Conservation (phyloP, 1,140 invertebrate species). For the Acarapis woodi region DNA sequence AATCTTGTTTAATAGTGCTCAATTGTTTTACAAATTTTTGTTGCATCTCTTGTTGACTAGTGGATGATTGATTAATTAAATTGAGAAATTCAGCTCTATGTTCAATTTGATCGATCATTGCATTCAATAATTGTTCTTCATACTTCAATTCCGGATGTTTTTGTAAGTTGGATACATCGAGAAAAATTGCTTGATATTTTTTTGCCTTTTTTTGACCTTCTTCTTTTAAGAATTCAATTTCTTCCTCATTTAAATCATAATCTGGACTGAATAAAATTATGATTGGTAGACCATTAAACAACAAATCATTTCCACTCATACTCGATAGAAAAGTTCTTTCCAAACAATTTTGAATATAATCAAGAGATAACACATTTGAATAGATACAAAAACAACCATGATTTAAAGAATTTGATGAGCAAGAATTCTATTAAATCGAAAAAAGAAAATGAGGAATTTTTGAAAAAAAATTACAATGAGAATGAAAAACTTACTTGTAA, state of each 20-base stretch:
- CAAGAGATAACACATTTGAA: slow-evolving; percentile 61
- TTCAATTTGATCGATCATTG: too few relatives aligned
- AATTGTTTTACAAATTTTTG: too few relatives aligned
- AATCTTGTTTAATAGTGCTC: too few relatives aligned
- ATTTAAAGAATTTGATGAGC: slow-evolving; percentile 39
- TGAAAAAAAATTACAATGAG: slow-evolving; percentile 23
- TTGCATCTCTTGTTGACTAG: too few relatives aligned
- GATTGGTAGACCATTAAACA: slow-evolving; percentile 57
- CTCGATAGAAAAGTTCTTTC: slow-evolving; percentile 70
- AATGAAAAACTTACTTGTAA: too few relatives aligned
- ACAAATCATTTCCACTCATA: slow-evolving; percentile 57
- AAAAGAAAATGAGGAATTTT: too few relatives aligned
- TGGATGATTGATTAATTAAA: slow-evolving; percentile 21
- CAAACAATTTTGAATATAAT: slow-evolving; percentile 62
- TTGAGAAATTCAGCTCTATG: too few relatives aligned
- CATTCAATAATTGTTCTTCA: too few relatives aligned
- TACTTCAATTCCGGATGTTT: slow-evolving; percentile 8
- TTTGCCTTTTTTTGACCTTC: slow-evolving; percentile 67
- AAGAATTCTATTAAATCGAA: slow-evolving; percentile 19
- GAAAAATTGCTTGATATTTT: slow-evolving; percentile 56
- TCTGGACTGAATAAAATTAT: slow-evolving; percentile 68
- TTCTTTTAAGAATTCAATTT: slow-evolving; percentile 43
- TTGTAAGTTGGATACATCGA: slow-evolving; percentile 40
- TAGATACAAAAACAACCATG: slow-evolving; percentile 41
- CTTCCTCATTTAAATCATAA: slow-evolving; percentile 45